Evolutionary conservation across 2,888 invertebrate genomes (phyloP), one percentile per base, ranked within the genome.

Genomic region (Formica aserva): DNA sequence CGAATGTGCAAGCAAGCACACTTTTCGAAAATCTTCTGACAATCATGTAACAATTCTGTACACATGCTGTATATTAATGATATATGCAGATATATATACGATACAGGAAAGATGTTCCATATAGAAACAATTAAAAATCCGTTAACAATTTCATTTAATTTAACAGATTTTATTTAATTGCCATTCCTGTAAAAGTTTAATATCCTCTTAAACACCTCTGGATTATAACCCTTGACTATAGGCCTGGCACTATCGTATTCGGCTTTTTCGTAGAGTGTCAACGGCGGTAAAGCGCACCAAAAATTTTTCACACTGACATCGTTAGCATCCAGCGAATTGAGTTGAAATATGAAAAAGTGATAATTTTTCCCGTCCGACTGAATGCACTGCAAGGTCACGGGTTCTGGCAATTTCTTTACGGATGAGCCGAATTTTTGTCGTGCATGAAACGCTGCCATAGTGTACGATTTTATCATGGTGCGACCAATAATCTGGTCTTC

Each of bases 311-410:
- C 94, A 38, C 96, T 96, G 18, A 91, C 93, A 0, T 96, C 95
- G 92, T 95, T 93, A 3, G 98, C 94, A 94, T 98, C 96, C 52
- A 98, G 95, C 0, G 98, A 98, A 92, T 98, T 98, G 18, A 99
- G 95, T 95, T 99, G 98, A 83, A 98, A 96, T 26, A 98, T 96
- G 5, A 97, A 97, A 93, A 98, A 98, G 93, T 98, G 97, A 93
- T 97, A 98, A 60, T 95, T 95, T 88, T 96, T 95, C 0, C 98
- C 97, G 93, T 98, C 97, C 4, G 97, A 97, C 90, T 98, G 98
- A 87, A 99, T 96, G 92, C 97, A 97, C 94, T 99, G 98, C 3
- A 98, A 95, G 62, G 97, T 97, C 75, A 98, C 95, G 6, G 99
- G 98, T 91, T 97, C 96, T 1, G 97, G 97, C 55, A 98, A 95